These are phyloP conservation scores for Cydia strobilella DNA, from an alignment of 1,140 invertebrate genomes.

Conservation along the genomic window DNA sequence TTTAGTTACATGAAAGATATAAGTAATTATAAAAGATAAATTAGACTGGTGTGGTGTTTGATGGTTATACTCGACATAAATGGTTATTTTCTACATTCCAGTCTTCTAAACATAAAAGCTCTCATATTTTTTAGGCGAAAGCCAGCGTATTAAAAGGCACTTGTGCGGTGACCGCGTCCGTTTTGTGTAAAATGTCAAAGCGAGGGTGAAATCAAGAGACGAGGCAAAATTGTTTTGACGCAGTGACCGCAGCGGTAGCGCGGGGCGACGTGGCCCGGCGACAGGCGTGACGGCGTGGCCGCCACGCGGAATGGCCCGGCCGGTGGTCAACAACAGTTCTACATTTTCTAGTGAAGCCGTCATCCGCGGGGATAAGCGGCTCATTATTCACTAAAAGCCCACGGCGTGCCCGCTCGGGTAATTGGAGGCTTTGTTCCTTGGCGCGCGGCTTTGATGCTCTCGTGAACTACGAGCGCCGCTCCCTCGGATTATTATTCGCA, in stretches of 20 bases:
- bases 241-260: constrained; percentile 53
- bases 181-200: constrained; percentile 68
- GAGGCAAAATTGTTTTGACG: constrained; percentile 65
- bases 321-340: constrained; percentile 69
- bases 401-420: constrained; percentile 73
- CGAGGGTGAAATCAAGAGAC: constrained; percentile 52
- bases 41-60: too few relatives aligned
- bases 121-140: neutral
- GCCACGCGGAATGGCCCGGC: constrained; percentile 31
- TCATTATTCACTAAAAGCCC: constrained; percentile 79
- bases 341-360: constrained; percentile 70
- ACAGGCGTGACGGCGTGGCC: constrained; percentile 11
- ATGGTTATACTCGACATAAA: neutral
- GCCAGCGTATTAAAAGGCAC: constrained; percentile 38
- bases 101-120: neutral
- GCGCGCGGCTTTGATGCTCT: constrained; percentile 63
- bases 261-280: constrained; percentile 34
- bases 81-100: constrained; percentile 2
- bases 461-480: constrained; percentile 53
- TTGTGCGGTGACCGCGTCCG: constrained; percentile 60
- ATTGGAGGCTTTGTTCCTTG: constrained; percentile 77
- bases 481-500: constrained; percentile 67
- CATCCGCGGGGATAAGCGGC: constrained; percentile 69
- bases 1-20: too few relatives aligned
- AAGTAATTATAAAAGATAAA: too few relatives aligned